phyloP scores from a whole-genome alignment of 2,888 invertebrate genomes.

The Tortricodes alternella region DNA sequence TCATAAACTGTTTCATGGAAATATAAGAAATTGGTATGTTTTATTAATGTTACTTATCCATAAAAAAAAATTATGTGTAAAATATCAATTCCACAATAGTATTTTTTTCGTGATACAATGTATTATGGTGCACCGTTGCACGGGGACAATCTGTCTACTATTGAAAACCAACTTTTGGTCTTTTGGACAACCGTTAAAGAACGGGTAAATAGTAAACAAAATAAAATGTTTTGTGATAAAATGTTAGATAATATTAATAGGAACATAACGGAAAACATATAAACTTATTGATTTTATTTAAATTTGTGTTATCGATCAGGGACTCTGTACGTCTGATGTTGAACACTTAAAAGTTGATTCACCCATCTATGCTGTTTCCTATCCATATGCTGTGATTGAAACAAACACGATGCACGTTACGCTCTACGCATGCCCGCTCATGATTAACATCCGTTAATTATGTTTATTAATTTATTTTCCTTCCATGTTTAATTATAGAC shows the following conservation, averaged over 20 bases:
- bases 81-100: no score
- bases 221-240: no score
- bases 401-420: slow-evolving; percentile 18
- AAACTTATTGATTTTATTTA: no score
- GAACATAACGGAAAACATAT: no score
- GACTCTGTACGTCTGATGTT: neutral
- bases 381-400: slow-evolving; percentile 13
- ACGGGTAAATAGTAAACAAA: no score
- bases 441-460: slow-evolving; percentile 17
- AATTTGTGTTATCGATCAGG: no score
- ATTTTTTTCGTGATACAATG: no score
- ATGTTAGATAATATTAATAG: no score
- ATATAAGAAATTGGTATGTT: neutral
- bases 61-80: slow-evolving; percentile 5
- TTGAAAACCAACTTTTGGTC: no score
- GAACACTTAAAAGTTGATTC: neutral
- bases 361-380: neutral
- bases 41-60: neutral
- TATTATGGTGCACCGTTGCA: no score
- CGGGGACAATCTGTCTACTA: no score
- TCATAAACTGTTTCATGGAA: neutral
- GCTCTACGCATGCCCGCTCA: slow-evolving; percentile 18
- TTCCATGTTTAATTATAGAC: slow-evolving; percentile 6
- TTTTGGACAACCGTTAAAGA: no score
- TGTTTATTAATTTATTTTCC: slow-evolving; percentile 11